A percentile compares a stretch with the other conserved stretches of the same genome.
These are phyloP conservation scores for Teleogryllus occipitalis DNA, from an alignment of 1,140 invertebrate species.

Conservation along the genomic window DNA sequence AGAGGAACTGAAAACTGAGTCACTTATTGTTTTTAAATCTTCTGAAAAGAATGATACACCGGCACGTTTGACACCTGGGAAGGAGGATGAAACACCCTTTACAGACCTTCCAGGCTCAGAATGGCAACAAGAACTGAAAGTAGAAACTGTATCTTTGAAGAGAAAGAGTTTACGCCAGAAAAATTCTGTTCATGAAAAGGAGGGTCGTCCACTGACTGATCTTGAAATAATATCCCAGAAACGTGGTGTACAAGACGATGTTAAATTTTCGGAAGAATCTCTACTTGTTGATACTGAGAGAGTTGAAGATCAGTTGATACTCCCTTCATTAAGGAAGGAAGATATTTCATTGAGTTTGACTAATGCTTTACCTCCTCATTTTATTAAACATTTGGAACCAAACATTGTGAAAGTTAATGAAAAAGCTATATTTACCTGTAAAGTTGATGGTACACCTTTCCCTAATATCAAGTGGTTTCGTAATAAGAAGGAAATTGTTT, in stretches of 20 bases:
- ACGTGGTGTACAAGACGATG: slow-evolving; percentile 36
- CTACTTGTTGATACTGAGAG: slow-evolving; percentile 23
- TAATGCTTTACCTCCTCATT: slow-evolving; percentile 47
- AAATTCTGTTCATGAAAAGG: not conserved
- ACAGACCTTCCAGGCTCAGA: too few species aligned
- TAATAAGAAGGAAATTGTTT: slow-evolving; percentile 57
- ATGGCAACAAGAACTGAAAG: slow-evolving; percentile 41
- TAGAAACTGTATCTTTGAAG: slow-evolving; percentile 43
- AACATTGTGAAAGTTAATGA: slow-evolving; percentile 51
- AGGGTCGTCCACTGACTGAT: slow-evolving; percentile 35
- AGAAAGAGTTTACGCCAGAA: slow-evolving; percentile 24
- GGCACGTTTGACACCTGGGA: too few species aligned
- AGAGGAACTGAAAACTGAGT: slow-evolving; percentile 18
- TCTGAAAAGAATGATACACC: not conserved
- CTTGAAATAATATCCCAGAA: slow-evolving; percentile 43
- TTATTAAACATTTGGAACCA: slow-evolving; percentile 60
- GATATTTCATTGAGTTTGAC: not conserved
- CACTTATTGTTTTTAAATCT: slow-evolving; percentile 2
- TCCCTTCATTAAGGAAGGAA: too few species aligned
- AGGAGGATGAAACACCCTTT: too few species aligned
- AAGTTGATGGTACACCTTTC: slow-evolving; percentile 56
- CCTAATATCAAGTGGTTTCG: slow-evolving; percentile 70
- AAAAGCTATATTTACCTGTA: slow-evolving; percentile 53
- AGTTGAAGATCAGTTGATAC: slow-evolving; percentile 8
- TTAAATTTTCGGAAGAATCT: slow-evolving; percentile 40